Evolutionary conservation across 2,888 invertebrate species (phyloP), one percentile per base, ranked within the genome.

Genomic region (Drosophila kokeensis): DNA sequence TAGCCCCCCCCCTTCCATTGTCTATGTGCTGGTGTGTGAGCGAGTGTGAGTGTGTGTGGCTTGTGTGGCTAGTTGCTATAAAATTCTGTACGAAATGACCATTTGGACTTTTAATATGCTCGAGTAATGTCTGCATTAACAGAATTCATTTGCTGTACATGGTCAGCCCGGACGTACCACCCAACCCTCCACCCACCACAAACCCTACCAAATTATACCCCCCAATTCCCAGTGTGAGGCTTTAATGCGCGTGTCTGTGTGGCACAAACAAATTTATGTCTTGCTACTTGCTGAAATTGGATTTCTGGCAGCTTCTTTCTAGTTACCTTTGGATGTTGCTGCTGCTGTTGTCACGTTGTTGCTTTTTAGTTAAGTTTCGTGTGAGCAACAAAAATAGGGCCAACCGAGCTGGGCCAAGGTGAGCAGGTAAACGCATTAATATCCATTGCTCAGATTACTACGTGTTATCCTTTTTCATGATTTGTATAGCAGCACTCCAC

Each of bases 121-220:
- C 82, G 86, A 91, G 85, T 89, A 91, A 91, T 91, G 91, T 83
- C 87, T 86, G 89, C 90, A 91, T 90, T 90, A 91, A 91, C 90
- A 80, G 89, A 90, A 90, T 91, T 91, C 91, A 90, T 90, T 91
- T 90, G 88, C 81, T 79, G 82, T 65, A 74, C 83, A 77, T 75
- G 76, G 67, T 60, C 75, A 75, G 59, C 64, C 61, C 53, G 53
- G 27, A 30, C 40, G 21, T n/a, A 13, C 61, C 59, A 61, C 52
- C 65, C 34, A 54, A 13, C n/a, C 30, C 13, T 30, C 24, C 34
- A 21, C 1, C 29, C 40, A 21, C 11, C 42, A 6, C 42, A 36
- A 36, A 54, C 27, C 32, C 24, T 36, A 34, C 57, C 53, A 10
- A 29, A 50, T 15, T 45, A 27, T 13, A n/a, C 42, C 29, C 62